Conservation (phyloP, 2,113 vertebrate species). For the Rhadina sibilatrix region DNA sequence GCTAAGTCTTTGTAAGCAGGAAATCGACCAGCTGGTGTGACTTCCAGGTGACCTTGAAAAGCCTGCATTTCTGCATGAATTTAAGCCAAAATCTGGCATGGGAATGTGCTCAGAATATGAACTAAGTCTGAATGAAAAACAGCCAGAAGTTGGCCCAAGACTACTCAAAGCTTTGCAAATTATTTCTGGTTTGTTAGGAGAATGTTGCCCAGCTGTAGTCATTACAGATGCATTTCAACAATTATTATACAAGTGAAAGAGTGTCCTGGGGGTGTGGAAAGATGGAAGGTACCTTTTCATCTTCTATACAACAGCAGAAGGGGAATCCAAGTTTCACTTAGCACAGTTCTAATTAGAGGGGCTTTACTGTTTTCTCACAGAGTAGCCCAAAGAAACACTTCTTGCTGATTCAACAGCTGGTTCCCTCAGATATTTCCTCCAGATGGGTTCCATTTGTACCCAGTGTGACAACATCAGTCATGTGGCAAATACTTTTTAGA, state of each 20-base stretch:
- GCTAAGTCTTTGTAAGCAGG: neutral
- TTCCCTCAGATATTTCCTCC: neutral
- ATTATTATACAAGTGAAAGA: neutral
- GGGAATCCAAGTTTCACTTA: neutral
- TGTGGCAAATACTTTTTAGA: neutral
- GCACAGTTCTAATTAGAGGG: neutral
- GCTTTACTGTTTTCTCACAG: neutral
- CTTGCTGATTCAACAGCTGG: neutral
- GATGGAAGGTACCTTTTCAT: neutral
- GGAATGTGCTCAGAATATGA: neutral
- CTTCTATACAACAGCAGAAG: neutral
- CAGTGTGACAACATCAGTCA: neutral
- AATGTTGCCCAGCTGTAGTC: neutral
- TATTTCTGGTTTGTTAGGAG: slow-evolving; percentile 28
- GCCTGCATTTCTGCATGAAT: neutral
- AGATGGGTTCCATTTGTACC: neutral
- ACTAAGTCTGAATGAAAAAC: neutral
- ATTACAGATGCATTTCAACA: neutral
- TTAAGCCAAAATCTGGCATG: neutral
- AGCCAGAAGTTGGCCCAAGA: neutral
- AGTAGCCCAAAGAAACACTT: neutral
- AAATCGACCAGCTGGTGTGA: neutral
- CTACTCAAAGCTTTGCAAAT: neutral
- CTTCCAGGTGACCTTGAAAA: neutral
- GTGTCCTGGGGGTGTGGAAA: neutral